These are phyloP conservation scores for Semotilus atromaculatus DNA, from an alignment of 2,797 vertebrate genomes.

Conservation along the genomic window DNA sequence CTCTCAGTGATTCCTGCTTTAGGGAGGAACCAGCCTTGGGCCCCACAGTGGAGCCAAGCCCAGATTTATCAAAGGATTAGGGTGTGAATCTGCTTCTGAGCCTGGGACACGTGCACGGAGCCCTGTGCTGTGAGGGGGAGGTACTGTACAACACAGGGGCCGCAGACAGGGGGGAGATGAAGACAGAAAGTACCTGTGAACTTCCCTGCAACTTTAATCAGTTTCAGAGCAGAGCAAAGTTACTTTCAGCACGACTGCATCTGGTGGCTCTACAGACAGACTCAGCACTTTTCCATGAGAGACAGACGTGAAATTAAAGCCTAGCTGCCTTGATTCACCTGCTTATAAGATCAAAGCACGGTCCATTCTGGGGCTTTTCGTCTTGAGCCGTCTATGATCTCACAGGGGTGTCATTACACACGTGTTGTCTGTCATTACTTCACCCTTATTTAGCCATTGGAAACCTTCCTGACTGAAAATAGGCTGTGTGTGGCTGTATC, in stretches of 20 bases:
- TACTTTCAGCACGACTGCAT: conserved; percentile 51
- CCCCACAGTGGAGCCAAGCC: conserved; percentile 60
- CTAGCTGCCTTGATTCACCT: conserved; percentile 71
- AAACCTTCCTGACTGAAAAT: conserved; percentile 58
- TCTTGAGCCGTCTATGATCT: conserved; percentile 73
- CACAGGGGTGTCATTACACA: conserved; percentile 75
- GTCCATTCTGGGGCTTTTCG: conserved; percentile 70
- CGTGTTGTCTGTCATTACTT: conserved; percentile 69
- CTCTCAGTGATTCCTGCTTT: conserved; percentile 32
- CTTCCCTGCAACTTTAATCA: conserved; percentile 57
- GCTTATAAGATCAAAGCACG: conserved; percentile 76
- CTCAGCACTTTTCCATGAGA: conserved; percentile 67
- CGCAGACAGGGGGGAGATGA: conserved; percentile 35
- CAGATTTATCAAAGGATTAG: conserved; percentile 76
- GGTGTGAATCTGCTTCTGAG: conserved; percentile 67
- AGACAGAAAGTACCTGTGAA: conserved; percentile 40
- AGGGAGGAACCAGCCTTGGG: conserved; percentile 31
- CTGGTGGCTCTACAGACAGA: conserved; percentile 62
- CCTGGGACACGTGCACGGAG: conserved; percentile 59
- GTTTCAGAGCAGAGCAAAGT: conserved; percentile 56
- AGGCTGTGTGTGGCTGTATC: conserved; percentile 33
- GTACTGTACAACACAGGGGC: background rate
- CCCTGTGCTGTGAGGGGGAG: background rate
- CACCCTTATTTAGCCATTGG: conserved; percentile 55
- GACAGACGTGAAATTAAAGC: conserved; percentile 76